These are phyloP conservation scores for Tillus elongatus DNA, from an alignment of 2,888 invertebrate species.

Conservation along the genomic window DNA sequence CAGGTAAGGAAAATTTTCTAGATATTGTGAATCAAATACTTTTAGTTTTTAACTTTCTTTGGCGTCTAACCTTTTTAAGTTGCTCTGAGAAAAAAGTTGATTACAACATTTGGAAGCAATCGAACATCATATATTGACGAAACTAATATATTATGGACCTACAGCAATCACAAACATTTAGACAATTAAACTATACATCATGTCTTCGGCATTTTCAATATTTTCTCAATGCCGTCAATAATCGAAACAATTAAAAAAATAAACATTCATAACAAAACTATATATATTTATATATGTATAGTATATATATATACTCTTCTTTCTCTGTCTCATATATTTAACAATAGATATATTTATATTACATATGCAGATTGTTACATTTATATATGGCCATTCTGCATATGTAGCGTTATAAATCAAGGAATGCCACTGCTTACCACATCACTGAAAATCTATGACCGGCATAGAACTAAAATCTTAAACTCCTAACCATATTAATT, in stretches of 20 bases:
- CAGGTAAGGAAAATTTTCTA: too few relatives aligned
- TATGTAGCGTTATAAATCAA: too few relatives aligned
- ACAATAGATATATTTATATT: too few relatives aligned
- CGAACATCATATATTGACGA: not conserved
- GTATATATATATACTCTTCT: slow-evolving; percentile 2
- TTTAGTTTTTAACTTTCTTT: too few relatives aligned
- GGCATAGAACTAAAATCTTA: too few relatives aligned
- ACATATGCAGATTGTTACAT: too few relatives aligned
- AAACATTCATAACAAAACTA: slow-evolving; percentile 19
- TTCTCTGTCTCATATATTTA: slow-evolving; percentile 11
- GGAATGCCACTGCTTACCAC: slow-evolving; percentile 32
- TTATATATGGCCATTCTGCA: too few relatives aligned
- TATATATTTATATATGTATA: slow-evolving; percentile 1
- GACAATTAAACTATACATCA: slow-evolving; percentile 34
- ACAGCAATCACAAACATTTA: slow-evolving; percentile 38
- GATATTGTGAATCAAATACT: too few relatives aligned
- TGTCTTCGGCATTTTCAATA: slow-evolving; percentile 29
- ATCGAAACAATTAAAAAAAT: slow-evolving; percentile 25
- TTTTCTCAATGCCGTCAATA: slow-evolving; percentile 32
- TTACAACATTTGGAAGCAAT: too few relatives aligned
- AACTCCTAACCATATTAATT: too few relatives aligned
- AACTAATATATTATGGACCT: slow-evolving; percentile 18
- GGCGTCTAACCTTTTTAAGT: too few relatives aligned
- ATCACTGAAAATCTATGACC: slow-evolving; percentile 28
- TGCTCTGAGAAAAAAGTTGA: too few relatives aligned